These are phyloP conservation scores for Hydrolagus affinis DNA, from an alignment of 2,113 vertebrate species.

Conservation along the genomic window DNA sequence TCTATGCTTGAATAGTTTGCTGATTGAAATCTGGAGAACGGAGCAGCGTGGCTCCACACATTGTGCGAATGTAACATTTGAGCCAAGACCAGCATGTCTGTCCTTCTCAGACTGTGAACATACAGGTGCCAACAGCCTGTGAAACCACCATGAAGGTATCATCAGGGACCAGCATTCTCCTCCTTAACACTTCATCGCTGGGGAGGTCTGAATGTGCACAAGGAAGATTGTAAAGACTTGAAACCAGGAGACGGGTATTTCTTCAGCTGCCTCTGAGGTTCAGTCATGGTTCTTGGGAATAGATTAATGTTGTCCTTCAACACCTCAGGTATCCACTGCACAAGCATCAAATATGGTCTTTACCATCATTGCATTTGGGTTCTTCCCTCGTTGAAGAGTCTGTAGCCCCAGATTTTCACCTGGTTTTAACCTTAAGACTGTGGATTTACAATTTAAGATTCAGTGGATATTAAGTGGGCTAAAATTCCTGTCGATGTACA, in stretches of 20 bases:
- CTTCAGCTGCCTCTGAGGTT: slow-evolving; percentile 14
- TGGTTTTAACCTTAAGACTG: no score
- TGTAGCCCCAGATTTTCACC: no score
- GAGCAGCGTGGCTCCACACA: background rate
- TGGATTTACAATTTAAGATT: no score
- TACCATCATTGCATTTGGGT: no score
- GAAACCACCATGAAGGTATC: background rate
- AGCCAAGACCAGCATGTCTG: no score
- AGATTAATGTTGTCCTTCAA: background rate
- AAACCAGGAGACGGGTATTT: background rate
- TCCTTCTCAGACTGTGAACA: background rate
- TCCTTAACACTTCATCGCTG: slow-evolving; percentile 4
- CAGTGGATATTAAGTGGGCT: no score
- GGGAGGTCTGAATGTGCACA: background rate
- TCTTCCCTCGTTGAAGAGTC: no score
- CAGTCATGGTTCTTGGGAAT: slow-evolving; percentile 24
- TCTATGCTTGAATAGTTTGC: background rate
- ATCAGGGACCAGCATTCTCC: background rate
- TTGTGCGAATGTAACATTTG: background rate
- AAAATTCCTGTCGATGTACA: no score
- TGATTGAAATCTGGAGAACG: background rate
- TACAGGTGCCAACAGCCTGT: background rate
- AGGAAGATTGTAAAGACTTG: background rate
- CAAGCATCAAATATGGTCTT: background rate
- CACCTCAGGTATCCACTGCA: slow-evolving; percentile 30